Evolutionary conservation across 2,113 vertebrate species (phyloP).

Genomic region (Trochalopteron elliotii): DNA sequence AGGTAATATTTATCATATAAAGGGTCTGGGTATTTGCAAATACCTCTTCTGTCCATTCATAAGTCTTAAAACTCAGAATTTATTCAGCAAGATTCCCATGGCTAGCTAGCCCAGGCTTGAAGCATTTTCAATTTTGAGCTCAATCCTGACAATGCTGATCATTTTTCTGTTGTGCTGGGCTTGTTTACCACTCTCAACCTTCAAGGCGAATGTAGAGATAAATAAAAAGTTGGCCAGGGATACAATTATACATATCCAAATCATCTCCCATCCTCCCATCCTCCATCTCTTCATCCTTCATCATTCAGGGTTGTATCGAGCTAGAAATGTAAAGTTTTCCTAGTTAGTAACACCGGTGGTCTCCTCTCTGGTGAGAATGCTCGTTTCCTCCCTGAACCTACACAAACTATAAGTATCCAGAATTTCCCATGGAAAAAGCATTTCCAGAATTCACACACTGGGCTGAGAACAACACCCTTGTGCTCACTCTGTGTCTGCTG

Average conservation of each 20-base stretch:
- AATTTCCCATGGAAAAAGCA: not conserved
- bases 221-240: not conserved
- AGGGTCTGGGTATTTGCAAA: conserved; percentile 17
- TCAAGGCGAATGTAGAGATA: not conserved
- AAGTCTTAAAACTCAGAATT: not conserved
- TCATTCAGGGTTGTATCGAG: not conserved
- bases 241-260: not conserved
- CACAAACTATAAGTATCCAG: not conserved
- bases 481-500: not conserved
- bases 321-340: not conserved
- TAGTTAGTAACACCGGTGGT: not conserved
- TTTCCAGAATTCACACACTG: not conserved
- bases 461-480: not conserved
- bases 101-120: not conserved
- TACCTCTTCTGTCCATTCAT: not conserved
- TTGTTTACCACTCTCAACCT: not conserved
- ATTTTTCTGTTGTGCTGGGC: not conserved
- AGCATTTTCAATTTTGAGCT: not conserved
- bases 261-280: not conserved
- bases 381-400: not conserved
- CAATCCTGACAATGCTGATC: not conserved
- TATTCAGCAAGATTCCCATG: not conserved
- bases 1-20: conserved; percentile 54
- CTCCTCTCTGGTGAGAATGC: not conserved
- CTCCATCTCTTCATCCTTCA: not conserved